Conservation (phyloP, 2,888 invertebrate genomes). For the Bedellia somnulentella region DNA sequence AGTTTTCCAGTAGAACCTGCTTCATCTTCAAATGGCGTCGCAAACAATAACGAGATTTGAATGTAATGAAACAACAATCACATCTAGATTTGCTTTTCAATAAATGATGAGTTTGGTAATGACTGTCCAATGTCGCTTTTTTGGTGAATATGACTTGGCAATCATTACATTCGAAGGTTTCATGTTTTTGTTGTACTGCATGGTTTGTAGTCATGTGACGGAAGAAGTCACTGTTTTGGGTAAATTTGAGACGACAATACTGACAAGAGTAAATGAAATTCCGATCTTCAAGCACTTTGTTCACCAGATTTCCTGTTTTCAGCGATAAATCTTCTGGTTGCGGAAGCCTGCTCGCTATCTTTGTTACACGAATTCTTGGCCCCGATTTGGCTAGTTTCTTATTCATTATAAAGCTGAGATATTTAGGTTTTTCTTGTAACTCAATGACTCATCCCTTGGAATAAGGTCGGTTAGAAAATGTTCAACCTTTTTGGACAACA, state of each 20-base stretch:
- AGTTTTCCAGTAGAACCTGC: slow-evolving; percentile 34
- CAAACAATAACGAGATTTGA: slow-evolving; percentile 45
- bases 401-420: slow-evolving; percentile 28
- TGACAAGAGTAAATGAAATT: slow-evolving; percentile 41
- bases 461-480: not conserved
- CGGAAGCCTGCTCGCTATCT: slow-evolving; percentile 21
- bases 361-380: slow-evolving; percentile 39
- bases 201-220: slow-evolving; percentile 51
- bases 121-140: slow-evolving; percentile 32
- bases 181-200: slow-evolving; percentile 32
- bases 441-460: not conserved
- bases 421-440: not conserved
- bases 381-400: slow-evolving; percentile 37
- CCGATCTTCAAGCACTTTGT: slow-evolving; percentile 19
- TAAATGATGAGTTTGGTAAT: slow-evolving; percentile 41
- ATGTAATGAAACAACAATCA: slow-evolving; percentile 40
- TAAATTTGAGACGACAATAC: slow-evolving; percentile 40
- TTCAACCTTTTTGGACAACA: slow-evolving; percentile 5
- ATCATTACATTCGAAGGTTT: slow-evolving; percentile 39
- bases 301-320: slow-evolving; percentile 4
- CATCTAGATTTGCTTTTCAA: slow-evolving; percentile 38
- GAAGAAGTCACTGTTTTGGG: slow-evolving; percentile 45
- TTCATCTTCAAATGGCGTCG: slow-evolving; percentile 41
- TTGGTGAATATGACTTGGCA: slow-evolving; percentile 40
- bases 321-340: slow-evolving; percentile 21